phyloP scores from a whole-genome alignment of 2,797 vertebrate species.

The Sebastes oblongus region DNA sequence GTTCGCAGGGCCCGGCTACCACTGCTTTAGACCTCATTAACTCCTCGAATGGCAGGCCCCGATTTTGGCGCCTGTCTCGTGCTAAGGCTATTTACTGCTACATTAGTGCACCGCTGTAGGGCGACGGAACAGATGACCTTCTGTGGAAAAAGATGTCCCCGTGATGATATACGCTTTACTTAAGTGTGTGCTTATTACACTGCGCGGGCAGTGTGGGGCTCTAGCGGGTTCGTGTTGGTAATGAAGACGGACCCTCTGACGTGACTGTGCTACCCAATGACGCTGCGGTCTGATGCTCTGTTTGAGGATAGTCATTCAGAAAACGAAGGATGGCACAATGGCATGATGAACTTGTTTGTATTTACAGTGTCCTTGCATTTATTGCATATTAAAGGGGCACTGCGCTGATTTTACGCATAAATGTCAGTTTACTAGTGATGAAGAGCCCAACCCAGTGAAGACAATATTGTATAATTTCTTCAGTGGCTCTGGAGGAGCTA shows the following conservation, averaged over 20 bases:
- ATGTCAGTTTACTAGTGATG: no score
- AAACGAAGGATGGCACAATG: background rate
- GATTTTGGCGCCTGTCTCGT: slow-evolving; percentile 77
- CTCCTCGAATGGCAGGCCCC: slow-evolving; percentile 65
- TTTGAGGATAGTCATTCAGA: background rate
- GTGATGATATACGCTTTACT: slow-evolving; percentile 27
- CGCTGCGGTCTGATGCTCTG: background rate
- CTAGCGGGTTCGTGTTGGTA: background rate
- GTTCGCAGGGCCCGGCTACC: slow-evolving; percentile 68
- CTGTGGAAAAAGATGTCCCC: slow-evolving; percentile 67
- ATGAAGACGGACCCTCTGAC: background rate
- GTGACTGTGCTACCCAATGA: background rate
- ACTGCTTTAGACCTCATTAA: slow-evolving; percentile 84
- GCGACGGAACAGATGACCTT: slow-evolving; percentile 76
- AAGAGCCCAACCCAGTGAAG: no score
- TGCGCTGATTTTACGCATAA: background rate
- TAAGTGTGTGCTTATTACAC: slow-evolving; percentile 13
- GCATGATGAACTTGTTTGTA: background rate
- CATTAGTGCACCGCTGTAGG: slow-evolving; percentile 73
- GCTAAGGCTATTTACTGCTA: slow-evolving; percentile 81
- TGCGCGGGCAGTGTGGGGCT: slow-evolving; percentile 11
- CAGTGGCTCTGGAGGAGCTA: no score
- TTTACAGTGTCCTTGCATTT: background rate
- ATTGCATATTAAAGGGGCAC: background rate
- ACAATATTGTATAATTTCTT: no score